A percentile compares a stretch with the other conserved stretches of the same genome.
These are phyloP conservation scores for Thalpophila matura DNA, from an alignment of 2,888 invertebrate species.

Conservation along the genomic window DNA sequence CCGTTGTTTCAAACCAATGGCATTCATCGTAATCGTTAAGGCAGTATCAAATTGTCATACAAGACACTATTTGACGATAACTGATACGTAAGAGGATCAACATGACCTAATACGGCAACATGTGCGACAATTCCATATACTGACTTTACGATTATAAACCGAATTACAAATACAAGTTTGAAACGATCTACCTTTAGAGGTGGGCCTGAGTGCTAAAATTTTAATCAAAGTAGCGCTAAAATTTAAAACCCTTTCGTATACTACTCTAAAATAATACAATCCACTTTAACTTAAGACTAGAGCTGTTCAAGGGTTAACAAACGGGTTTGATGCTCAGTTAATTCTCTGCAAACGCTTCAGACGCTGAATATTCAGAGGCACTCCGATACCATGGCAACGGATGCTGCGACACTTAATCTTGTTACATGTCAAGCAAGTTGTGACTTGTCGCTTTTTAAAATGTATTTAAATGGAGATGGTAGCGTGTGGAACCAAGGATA, in stretches of 20 bases:
- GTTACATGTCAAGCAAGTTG: conserved; percentile 57
- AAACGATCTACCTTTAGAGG: too few relatives aligned
- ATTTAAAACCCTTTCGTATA: background rate
- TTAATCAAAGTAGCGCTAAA: background rate
- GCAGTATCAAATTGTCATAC: too few relatives aligned
- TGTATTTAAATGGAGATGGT: conserved; percentile 39
- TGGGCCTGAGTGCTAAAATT: too few relatives aligned
- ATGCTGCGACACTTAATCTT: conserved; percentile 57
- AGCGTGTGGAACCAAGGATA: background rate
- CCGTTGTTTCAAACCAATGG: too few relatives aligned
- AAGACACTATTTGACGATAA: too few relatives aligned
- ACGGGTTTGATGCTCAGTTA: conserved; percentile 54
- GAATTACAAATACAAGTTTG: too few relatives aligned
- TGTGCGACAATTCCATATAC: too few relatives aligned
- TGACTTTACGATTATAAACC: too few relatives aligned
- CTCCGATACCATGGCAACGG: conserved; percentile 56
- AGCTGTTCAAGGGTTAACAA: conserved; percentile 40
- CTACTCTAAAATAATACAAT: background rate
- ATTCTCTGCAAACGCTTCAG: conserved; percentile 49
- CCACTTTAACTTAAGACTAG: conserved; percentile 22
- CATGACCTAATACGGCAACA: too few relatives aligned
- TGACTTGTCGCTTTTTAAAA: conserved; percentile 45
- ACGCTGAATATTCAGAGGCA: conserved; percentile 58
- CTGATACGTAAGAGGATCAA: too few relatives aligned
- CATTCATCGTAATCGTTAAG: too few relatives aligned